These are phyloP conservation scores for Abscondita cerata DNA, from an alignment of 2,888 invertebrate genomes.

Conservation along the genomic window DNA sequence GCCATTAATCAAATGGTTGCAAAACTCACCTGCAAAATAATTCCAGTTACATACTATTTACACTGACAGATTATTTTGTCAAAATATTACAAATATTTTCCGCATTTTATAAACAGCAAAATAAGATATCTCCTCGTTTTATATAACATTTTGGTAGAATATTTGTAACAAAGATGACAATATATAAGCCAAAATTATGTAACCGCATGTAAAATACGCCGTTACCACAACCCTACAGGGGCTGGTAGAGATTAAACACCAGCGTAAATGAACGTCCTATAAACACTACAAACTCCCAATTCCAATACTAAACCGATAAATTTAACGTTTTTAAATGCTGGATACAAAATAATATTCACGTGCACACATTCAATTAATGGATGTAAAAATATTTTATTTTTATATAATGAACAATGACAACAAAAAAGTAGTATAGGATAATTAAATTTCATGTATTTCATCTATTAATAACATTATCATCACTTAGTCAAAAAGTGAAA, in stretches of 20 bases:
- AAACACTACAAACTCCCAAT: constrained; percentile 47
- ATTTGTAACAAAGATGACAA: constrained; percentile 44
- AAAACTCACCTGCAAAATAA: constrained; percentile 46
- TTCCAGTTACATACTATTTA: constrained; percentile 21
- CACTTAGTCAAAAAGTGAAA: no score
- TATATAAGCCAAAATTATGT: constrained; percentile 48
- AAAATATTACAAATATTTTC: no score
- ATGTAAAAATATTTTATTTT: no score
- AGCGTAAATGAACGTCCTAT: constrained; percentile 57
- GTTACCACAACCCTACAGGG: constrained; percentile 41
- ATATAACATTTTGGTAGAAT: constrained; percentile 32
- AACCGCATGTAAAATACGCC: constrained; percentile 44
- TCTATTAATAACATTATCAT: no score
- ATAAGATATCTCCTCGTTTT: constrained; percentile 44
- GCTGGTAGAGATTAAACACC: constrained; percentile 54
- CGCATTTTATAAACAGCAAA: constrained; percentile 45
- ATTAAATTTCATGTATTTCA: no score
- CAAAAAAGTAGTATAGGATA: no score
- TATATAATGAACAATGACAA: no score
- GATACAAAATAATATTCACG: background rate
- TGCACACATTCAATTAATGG: background rate
- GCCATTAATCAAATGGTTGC: constrained; percentile 30
- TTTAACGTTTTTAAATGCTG: constrained; percentile 23
- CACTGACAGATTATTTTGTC: background rate
- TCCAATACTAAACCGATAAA: constrained; percentile 27